Evolutionary conservation across 2,888 invertebrate species (phyloP).

Genomic region (Pyrgus malvae): DNA sequence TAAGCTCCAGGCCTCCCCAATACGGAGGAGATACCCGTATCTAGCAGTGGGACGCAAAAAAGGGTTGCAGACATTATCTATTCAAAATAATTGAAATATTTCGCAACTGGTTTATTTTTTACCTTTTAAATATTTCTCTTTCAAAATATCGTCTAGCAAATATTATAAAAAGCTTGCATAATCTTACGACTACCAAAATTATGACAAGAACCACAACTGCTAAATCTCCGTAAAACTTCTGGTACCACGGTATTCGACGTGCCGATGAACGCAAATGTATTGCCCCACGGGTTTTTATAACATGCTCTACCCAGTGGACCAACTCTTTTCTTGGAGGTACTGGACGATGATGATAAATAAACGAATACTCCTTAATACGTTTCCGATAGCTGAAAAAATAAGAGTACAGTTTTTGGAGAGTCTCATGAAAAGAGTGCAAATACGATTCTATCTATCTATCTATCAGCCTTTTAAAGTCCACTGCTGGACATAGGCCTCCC

Average conservation of each 20-base stretch:
- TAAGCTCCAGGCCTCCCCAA: no score
- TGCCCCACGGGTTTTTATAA: constrained; percentile 51
- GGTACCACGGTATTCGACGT: constrained; percentile 47
- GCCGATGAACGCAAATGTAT: constrained; percentile 51
- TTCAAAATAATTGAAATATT: no score
- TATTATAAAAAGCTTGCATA: neutral
- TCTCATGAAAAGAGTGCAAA: neutral
- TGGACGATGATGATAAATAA: constrained; percentile 51
- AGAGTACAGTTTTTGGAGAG: neutral
- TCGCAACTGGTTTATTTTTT: no score
- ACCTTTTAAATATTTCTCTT: neutral
- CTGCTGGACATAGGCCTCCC: no score
- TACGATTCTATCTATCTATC: no score
- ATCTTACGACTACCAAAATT: neutral
- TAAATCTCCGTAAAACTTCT: constrained; percentile 53
- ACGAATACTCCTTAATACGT: constrained; percentile 47
- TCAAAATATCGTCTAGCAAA: neutral
- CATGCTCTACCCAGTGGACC: constrained; percentile 57
- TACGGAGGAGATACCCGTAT: no score
- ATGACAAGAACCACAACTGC: constrained; percentile 27
- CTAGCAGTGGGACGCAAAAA: no score
- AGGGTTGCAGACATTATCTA: no score
- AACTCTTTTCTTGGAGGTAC: constrained; percentile 45
- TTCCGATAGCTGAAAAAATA: constrained; percentile 45
- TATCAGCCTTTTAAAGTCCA: no score